These are phyloP conservation scores for Harpagifer antarcticus DNA, from an alignment of 2,797 vertebrate genomes.

Conservation along the genomic window DNA sequence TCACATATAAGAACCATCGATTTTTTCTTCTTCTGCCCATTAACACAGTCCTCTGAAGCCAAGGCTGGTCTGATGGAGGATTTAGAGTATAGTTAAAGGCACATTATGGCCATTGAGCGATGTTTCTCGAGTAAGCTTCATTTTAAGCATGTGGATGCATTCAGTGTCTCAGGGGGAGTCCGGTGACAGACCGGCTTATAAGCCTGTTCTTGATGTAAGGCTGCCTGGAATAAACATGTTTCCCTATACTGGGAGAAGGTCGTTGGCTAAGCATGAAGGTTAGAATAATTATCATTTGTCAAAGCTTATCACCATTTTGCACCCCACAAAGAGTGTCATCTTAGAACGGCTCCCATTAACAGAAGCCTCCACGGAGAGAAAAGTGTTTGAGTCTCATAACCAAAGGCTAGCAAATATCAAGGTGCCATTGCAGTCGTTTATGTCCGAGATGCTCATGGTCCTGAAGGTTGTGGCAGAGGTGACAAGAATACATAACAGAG, in stretches of 20 bases:
- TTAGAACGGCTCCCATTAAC: conserved; percentile 23
- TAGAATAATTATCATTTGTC: conserved; percentile 67
- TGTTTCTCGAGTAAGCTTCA: conserved; percentile 14
- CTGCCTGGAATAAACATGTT: conserved; percentile 51
- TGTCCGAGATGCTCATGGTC: conserved; percentile 5
- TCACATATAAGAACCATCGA: not conserved
- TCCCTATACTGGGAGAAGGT: conserved; percentile 49
- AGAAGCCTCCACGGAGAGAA: conserved; percentile 29
- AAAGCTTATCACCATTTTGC: conserved; percentile 56
- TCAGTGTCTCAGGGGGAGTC: conserved; percentile 32
- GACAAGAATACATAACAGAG: conserved; percentile 34
- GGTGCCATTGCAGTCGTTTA: conserved; percentile 36
- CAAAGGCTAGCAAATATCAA: conserved; percentile 25
- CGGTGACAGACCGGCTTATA: conserved; percentile 37
- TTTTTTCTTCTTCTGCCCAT: conserved; percentile 4
- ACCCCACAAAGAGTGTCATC: conserved; percentile 43
- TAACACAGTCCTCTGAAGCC: not conserved
- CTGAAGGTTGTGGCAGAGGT: conserved; percentile 10
- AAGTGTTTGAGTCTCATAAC: conserved; percentile 15
- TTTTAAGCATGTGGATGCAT: conserved; percentile 43
- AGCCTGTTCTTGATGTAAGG: conserved; percentile 31
- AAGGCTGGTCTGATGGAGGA: conserved; percentile 15
- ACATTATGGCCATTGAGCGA: conserved; percentile 14
- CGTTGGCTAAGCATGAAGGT: conserved; percentile 53
- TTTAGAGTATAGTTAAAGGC: conserved; percentile 18